Evolutionary conservation across 35 echinoderm and acorn worm genomes (phyloP).

Genomic region (Heliocidaris erythrogramma): DNA sequence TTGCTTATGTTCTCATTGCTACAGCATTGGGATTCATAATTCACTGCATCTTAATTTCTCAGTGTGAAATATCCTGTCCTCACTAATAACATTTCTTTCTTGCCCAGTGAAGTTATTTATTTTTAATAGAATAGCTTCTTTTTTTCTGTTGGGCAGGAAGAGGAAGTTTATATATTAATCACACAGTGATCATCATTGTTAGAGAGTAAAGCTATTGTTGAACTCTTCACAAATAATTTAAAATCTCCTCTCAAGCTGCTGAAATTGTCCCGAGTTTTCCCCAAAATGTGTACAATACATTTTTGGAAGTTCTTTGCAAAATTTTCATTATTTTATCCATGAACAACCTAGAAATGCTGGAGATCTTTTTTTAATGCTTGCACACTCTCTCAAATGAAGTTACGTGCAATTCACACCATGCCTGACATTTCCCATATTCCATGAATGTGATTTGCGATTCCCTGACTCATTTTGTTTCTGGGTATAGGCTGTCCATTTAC

Average conservation of each 20-base stretch:
- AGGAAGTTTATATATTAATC: no score
- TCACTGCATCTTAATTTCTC: neutral
- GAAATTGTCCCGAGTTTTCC: no score
- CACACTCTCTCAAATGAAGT: neutral
- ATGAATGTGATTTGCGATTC: neutral
- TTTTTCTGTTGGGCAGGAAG: no score
- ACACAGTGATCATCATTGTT: no score
- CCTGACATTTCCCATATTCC: neutral
- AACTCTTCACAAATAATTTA: no score
- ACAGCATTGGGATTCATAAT: neutral
- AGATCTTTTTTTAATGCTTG: neutral
- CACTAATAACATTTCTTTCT: neutral
- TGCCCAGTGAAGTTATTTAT: neutral
- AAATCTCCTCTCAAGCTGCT: no score
- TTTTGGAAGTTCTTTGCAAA: no score
- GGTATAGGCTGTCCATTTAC: neutral
- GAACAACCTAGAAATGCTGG: no score
- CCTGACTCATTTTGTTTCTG: neutral
- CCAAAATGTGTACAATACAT: no score
- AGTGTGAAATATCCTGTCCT: neutral
- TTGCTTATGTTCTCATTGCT: neutral
- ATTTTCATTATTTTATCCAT: no score
- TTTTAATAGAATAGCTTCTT: neutral
- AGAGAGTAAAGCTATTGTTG: no score
- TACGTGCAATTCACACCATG: neutral